Base-by-base conservation (phyloP, 2,888 invertebrate genomes). In the Coleophora deauratella region DNA sequence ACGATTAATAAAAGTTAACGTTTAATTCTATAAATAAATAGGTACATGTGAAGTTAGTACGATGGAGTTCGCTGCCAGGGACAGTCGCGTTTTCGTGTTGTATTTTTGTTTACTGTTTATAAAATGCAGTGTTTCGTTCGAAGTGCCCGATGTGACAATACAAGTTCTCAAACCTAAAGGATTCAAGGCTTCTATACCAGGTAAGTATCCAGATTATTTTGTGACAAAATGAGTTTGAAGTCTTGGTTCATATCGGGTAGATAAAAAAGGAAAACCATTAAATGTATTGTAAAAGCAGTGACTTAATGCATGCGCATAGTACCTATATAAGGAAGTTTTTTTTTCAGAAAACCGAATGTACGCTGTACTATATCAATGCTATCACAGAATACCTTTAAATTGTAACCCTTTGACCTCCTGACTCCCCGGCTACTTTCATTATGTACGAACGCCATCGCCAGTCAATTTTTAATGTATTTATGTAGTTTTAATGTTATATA, bases 101-200 rank as follows among this genome's bases (percentile, higher is more conserved):
- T 27, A 27, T 32, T 37, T 10, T 42, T 42, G 28, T 33, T 14
- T 37, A 13, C 6, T 39, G 28, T 4, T 40, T 27, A n/a, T 33
- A 12, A 21, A 41, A 37, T 41, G 33, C 32, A 43, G 40, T 43
- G 56, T 53, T 4, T 15, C 42, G 0, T 70, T 62, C 33, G 51
- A 43, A 28, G 47, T 88, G 2, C 88, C 88, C 0, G 68, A 76
- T 34, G 85, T 90, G 2, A 75, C 57, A n/a, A 76, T 90, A 35
- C 78, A 88, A 47, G 87, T 82, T 1, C 70, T 88, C 1, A 66
- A 62, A 39, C 90, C 90, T 0, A 86, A 66, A 63, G 91, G 91
- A 49, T 68, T 91, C 9, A 68, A 78, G 11, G 86, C 88, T 9
- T 90, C 88, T 0, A 87, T 90, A 55, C 88, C 89, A 52, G 87